These are phyloP conservation scores for Sarotherodon lohbergeri DNA, from an alignment of 2,113 vertebrate species.

Conservation along the genomic window DNA sequence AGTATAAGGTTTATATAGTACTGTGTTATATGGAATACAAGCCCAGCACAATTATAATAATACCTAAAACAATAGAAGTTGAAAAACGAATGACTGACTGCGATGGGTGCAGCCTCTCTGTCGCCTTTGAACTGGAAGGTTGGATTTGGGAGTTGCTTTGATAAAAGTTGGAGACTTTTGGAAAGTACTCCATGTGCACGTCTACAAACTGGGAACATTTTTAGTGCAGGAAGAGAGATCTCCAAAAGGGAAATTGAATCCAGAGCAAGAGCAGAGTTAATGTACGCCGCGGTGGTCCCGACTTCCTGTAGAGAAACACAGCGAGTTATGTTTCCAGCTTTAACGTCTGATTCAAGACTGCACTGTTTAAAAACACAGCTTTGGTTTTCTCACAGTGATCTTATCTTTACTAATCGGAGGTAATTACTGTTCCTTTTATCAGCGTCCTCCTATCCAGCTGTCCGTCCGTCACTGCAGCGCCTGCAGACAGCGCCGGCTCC, in stretches of 20 bases:
- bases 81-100: neutral
- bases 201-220: neutral
- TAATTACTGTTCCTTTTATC: neutral
- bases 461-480: conserved; percentile 50
- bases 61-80: neutral
- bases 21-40: neutral
- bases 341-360: neutral
- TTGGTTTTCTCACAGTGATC: neutral
- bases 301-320: neutral
- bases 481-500: conserved; percentile 53
- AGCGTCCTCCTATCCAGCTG: neutral
- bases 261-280: neutral
- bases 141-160: neutral
- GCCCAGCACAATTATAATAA: neutral
- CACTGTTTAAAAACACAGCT: neutral
- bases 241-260: neutral
- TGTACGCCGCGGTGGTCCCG: neutral
- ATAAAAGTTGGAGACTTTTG: neutral
- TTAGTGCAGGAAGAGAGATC: neutral
- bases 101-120: neutral
- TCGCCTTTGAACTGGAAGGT: neutral
- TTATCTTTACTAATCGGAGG: neutral
- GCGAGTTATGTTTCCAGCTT: neutral
- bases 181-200: neutral
- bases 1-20: neutral